These are phyloP conservation scores for Spisula subtruncata DNA, from an alignment of 2,888 invertebrate species.

Conservation along the genomic window DNA sequence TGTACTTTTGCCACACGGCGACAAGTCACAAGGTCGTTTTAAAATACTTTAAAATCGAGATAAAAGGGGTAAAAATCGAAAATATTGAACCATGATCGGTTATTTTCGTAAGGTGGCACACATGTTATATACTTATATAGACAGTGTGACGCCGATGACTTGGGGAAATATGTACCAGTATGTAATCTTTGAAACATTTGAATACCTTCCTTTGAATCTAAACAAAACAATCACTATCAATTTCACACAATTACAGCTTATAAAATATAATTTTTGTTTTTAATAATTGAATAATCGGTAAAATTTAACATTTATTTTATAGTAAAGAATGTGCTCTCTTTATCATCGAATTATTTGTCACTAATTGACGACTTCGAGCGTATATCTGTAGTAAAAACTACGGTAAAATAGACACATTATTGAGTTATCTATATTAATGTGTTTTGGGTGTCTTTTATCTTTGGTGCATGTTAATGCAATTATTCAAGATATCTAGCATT, in stretches of 20 bases:
- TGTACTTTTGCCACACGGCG: conserved; percentile 16
- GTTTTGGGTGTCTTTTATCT: not conserved
- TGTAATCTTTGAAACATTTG: not conserved
- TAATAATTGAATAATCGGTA: conserved; percentile 19
- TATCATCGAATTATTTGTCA: not conserved
- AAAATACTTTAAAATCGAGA: not conserved
- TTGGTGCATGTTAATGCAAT: conserved; percentile 7
- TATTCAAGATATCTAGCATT: not conserved
- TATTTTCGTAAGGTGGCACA: not conserved
- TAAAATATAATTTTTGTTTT: too few relatives aligned
- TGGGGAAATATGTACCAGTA: not conserved
- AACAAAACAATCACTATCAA: not conserved
- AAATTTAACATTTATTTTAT: not conserved
- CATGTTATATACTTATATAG: not conserved
- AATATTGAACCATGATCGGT: not conserved
- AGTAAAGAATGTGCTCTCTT: not conserved
- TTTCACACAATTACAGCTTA: not conserved
- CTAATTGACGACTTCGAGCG: not conserved
- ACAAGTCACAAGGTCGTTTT: conserved; percentile 10
- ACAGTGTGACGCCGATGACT: not conserved
- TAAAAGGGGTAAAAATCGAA: not conserved
- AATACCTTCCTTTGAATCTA: not conserved
- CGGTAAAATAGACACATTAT: not conserved
- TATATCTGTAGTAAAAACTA: conserved; percentile 15
- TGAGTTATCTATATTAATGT: conserved; percentile 8